phyloP scores from a whole-genome alignment of 2,113 vertebrate species.

The Pachypanchax playfairii region DNA sequence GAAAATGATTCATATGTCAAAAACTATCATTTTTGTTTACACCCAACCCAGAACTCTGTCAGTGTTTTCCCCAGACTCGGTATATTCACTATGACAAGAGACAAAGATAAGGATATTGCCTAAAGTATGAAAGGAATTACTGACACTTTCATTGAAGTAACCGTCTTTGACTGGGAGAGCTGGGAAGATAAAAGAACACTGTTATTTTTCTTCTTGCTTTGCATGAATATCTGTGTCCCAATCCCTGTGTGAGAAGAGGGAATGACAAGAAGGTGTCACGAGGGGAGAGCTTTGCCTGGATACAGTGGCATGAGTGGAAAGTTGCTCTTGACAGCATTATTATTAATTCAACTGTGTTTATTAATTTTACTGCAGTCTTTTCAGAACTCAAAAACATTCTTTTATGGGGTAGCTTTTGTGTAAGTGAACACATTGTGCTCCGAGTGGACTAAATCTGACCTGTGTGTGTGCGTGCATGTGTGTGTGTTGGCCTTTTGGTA shows the following conservation, averaged over 20 bases:
- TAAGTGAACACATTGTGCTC: not conserved
- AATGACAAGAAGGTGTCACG: slow-evolving; percentile 19
- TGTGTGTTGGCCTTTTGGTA: slow-evolving; percentile 11
- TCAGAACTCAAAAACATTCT: slow-evolving; percentile 18
- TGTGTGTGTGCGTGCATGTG: slow-evolving; percentile 1
- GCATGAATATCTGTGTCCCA: not conserved
- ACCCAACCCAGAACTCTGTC: not conserved
- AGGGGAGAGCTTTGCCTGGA: slow-evolving; percentile 25
- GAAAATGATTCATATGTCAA: not conserved
- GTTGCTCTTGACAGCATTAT: slow-evolving; percentile 44
- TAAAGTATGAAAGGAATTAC: slow-evolving; percentile 14
- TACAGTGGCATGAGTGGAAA: slow-evolving; percentile 29
- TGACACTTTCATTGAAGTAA: slow-evolving; percentile 19
- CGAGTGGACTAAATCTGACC: not conserved
- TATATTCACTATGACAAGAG: slow-evolving; percentile 26
- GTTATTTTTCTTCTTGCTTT: not conserved
- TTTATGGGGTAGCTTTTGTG: slow-evolving; percentile 6
- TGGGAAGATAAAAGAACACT: slow-evolving; percentile 10
- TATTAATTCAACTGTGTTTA: slow-evolving; percentile 68
- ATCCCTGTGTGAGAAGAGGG: slow-evolving; percentile 3
- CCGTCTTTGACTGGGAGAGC: not conserved
- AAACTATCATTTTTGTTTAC: not conserved
- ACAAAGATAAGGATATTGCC: slow-evolving; percentile 1
- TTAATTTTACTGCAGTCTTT: slow-evolving; percentile 46
- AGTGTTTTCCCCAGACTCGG: not conserved